Base-by-base conservation (phyloP, 2,797 vertebrate species). In the Neosilurus mollespiculum region DNA sequence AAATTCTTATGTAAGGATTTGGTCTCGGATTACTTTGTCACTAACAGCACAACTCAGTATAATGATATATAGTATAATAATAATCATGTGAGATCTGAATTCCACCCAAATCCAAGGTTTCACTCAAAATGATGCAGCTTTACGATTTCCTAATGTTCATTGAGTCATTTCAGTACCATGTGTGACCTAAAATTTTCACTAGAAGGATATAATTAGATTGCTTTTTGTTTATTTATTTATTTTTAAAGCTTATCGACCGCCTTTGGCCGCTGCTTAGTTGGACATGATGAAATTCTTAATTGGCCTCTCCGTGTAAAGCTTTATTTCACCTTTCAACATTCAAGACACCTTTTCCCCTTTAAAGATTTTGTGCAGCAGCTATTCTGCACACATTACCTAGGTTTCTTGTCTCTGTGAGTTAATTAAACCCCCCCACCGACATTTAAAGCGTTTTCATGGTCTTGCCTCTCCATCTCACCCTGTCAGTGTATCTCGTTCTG, bases 311-410 rank as follows among this genome's bases (percentile, higher is more conserved):
- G 9, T 8, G 18, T 73, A 20, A 34, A 75, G 24, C 16, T 56
- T n/a, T 26, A 37, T 43, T 49, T 49, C 66, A 67, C 43, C n/a
- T 51, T 58, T 54, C 54, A 73, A 54, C 24, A 54, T 73, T 54
- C 70, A 73, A 15, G n/a, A 30, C 72, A 75, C 53, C 18, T 56
- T 75, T 75, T 58, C 72, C 30, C 53, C 26, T 69, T 43, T 70
- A n/a, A 58, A 22, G 5, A 76, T 22, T 43, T 43, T 61, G 56
- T 43, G 20, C 56, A 43, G 56, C 56, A 61, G 56, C 26, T 22
- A 12, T 22, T 76, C 54, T 59, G 54, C 72, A 59, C 73, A 58
- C 54, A 59, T 76, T 76, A 59, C 26, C 58, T 54, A 34, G 26
- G 34, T 77, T 77, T 59, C 12, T 12, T n/a, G 73, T 77, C 73